Base-by-base conservation (phyloP, 2,888 invertebrate species). In the Gnatocerus cornutus region DNA sequence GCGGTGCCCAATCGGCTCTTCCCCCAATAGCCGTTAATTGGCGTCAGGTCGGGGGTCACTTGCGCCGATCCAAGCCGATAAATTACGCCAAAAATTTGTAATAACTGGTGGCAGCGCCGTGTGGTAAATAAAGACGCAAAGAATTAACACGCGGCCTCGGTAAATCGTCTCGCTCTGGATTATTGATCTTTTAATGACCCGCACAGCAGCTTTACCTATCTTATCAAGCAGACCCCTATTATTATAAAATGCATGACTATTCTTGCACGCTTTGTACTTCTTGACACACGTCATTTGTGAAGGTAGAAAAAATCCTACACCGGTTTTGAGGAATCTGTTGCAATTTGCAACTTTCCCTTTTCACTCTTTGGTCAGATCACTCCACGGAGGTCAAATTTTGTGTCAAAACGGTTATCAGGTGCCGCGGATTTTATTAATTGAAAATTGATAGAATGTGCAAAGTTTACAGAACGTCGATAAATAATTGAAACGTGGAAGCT, bases 1-100 rank as follows among this genome's bases (percentile, higher is more conserved):
- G 13, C 37, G 37, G 52, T 52, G 62, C 58, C 68, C 68, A 43
- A 68, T 62, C 62, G 52, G 52, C 64, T 62, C 39, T 70, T 70
- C 70, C 66, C 70, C 66, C 69, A 70, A 70, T 70, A 65, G 69
- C 62, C 62, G 55, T 59, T 69, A 69, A 69, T 69, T 65, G 65
- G 69, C 59, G 53, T 43, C 59, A 65, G 69, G 69, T 69, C 69
- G 64, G 69, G 65, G 69, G 69, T 69, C 69, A 69, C 53, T 67
- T 52, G 52, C 27, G 46, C 13, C 59, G 59, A 58, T 58, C 10
- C n/a, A 10, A 30, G 30, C 16, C 45, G 45, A 59, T 59, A 59
- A 59, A 41, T 56, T 16, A 10, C 37, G 53, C 33, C 33, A 16
- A 53, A 33, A 14, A 29, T 50, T 50, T 50, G 10, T 29, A 50